These are phyloP conservation scores for Cathartes aura DNA, from an alignment of 2,113 vertebrate species.

Conservation along the genomic window DNA sequence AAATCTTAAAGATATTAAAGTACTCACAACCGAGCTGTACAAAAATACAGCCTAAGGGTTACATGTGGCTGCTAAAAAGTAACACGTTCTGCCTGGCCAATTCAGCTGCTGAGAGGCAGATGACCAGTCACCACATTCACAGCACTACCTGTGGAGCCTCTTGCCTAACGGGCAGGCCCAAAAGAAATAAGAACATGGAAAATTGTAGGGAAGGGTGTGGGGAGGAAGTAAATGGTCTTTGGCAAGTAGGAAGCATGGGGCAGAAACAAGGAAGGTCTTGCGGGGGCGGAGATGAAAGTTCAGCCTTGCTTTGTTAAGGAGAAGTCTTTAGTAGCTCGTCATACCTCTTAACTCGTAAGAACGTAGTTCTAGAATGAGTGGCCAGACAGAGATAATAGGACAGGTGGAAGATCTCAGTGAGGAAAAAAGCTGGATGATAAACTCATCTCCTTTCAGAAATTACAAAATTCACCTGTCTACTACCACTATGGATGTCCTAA, in stretches of 20 bases:
- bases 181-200: neutral
- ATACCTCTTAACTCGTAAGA: neutral
- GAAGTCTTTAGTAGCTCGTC: neutral
- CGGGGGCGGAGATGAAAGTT: accelerated
- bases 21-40: neutral
- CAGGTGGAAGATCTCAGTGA: neutral
- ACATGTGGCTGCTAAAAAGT: neutral
- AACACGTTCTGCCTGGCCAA: neutral
- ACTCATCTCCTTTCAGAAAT: neutral
- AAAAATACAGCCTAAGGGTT: neutral
- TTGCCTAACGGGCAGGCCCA: neutral
- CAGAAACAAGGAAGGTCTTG: neutral
- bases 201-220: neutral
- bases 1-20: neutral
- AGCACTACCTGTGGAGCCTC: neutral
- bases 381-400: neutral
- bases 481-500: neutral
- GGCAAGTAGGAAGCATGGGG: neutral
- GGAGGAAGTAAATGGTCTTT: neutral
- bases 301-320: accelerated
- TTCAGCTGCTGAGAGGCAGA: neutral
- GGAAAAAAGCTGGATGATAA: neutral
- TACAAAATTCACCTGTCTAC: neutral
- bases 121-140: neutral
- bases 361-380: neutral